phyloP scores from a whole-genome alignment of 2,888 invertebrate species.

The Argynnis bischoffii region DNA sequence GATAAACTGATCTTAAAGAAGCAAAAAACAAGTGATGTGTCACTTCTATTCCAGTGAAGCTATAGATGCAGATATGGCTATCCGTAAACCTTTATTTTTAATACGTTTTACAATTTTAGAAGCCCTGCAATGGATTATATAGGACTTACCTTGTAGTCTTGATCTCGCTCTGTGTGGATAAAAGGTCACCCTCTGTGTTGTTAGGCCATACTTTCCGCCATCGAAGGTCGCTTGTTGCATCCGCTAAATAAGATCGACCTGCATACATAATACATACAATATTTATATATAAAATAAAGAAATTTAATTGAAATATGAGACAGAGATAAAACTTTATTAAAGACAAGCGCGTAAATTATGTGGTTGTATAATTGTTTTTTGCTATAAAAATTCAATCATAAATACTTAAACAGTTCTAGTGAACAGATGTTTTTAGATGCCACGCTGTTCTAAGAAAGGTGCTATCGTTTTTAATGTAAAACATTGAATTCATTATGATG shows the following conservation, averaged over 20 bases:
- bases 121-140: neutral
- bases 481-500: slow-evolving; percentile 1
- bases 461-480: slow-evolving; percentile 1
- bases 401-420: slow-evolving; percentile 11
- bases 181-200: slow-evolving; percentile 68
- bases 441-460: slow-evolving; percentile 9
- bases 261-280: slow-evolving; percentile 24
- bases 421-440: neutral
- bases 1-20: too few species aligned
- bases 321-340: too few species aligned
- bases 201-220: slow-evolving; percentile 86
- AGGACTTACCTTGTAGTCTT: slow-evolving; percentile 66
- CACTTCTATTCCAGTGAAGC: too few species aligned
- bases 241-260: slow-evolving; percentile 87
- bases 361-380: neutral
- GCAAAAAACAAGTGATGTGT: too few species aligned
- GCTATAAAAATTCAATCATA: slow-evolving; percentile 9
- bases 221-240: slow-evolving; percentile 86
- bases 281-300: neutral
- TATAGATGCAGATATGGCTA: too few species aligned
- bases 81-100: too few species aligned
- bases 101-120: neutral
- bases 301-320: neutral
- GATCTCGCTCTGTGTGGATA: slow-evolving; percentile 64
- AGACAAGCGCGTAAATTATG: too few species aligned